Percentiles rank a stretch among this genome's conserved stretches.
These are phyloP conservation scores for Anastrepha ludens DNA, from an alignment of 1,140 invertebrate genomes.

Conservation along the genomic window DNA sequence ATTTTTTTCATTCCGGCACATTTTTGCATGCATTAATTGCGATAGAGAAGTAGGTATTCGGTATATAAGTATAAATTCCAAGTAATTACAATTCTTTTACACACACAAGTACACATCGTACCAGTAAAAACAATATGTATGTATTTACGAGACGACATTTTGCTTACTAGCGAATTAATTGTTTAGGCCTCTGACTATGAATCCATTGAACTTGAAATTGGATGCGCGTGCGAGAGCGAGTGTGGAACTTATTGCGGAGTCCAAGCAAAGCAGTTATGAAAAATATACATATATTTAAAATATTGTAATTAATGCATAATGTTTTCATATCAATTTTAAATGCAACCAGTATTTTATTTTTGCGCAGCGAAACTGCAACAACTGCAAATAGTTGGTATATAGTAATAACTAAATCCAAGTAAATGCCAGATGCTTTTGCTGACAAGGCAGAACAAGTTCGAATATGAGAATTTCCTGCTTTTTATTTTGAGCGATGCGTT, in stretches of 20 bases:
- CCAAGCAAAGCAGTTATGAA: not conserved
- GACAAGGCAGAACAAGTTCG: not conserved
- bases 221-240: conserved; percentile 14
- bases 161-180: not conserved
- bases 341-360: too few species aligned
- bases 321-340: too few species aligned
- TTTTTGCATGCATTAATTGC: too few species aligned
- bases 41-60: too few species aligned
- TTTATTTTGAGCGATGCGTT: not conserved
- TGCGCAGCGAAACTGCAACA: not conserved
- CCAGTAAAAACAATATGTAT: too few species aligned
- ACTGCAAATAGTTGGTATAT: not conserved
- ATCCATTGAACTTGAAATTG: conserved; percentile 35
- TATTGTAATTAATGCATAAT: too few species aligned
- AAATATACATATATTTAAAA: too few species aligned
- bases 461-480: conserved; percentile 46
- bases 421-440: not conserved
- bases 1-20: too few species aligned
- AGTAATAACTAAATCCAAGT: not conserved
- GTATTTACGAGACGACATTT: not conserved
- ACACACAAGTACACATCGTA: too few species aligned
- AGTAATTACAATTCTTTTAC: too few species aligned
- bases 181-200: not conserved
- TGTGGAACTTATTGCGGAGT: not conserved
- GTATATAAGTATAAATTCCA: too few species aligned